Evolutionary conservation across 1,140 invertebrate genomes (phyloP).

Genomic region (Arctopsyche grandis): DNA sequence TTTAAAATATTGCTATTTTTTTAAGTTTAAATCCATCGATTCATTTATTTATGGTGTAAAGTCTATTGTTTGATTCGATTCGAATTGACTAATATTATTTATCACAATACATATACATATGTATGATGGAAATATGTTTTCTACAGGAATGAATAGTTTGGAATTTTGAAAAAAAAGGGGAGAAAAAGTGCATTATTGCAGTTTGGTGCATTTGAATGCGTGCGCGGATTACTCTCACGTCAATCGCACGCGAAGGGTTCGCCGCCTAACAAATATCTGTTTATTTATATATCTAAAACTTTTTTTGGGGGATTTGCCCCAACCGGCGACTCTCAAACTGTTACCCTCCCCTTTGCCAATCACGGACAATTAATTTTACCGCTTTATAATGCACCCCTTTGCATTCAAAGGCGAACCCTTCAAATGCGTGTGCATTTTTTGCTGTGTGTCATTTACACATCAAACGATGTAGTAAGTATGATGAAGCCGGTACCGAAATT

Average conservation of each 20-base stretch:
- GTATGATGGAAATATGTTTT: no score
- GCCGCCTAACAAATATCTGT: slow-evolving; percentile 20
- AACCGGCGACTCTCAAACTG: not conserved
- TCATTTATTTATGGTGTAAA: no score
- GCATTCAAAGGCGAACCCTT: slow-evolving; percentile 17
- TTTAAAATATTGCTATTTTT: no score
- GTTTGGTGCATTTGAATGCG: slow-evolving; percentile 22
- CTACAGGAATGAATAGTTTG: no score
- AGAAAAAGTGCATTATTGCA: slow-evolving; percentile 32
- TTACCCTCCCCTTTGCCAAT: not conserved
- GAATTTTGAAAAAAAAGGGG: no score
- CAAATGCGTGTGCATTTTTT: not conserved
- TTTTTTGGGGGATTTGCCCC: not conserved
- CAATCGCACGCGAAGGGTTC: slow-evolving; percentile 18
- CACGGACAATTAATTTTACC: slow-evolving; percentile 43
- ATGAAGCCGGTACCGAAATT: not conserved
- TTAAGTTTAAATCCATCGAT: no score
- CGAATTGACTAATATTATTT: no score
- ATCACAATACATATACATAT: no score
- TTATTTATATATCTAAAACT: slow-evolving; percentile 13
- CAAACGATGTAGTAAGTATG: no score
- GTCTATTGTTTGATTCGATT: no score
- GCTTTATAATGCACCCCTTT: slow-evolving; percentile 41
- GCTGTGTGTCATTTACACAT: no score
- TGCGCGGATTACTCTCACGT: slow-evolving; percentile 23